Conservation (phyloP, 2,888 invertebrate species). For the Aspidapion aeneum region DNA sequence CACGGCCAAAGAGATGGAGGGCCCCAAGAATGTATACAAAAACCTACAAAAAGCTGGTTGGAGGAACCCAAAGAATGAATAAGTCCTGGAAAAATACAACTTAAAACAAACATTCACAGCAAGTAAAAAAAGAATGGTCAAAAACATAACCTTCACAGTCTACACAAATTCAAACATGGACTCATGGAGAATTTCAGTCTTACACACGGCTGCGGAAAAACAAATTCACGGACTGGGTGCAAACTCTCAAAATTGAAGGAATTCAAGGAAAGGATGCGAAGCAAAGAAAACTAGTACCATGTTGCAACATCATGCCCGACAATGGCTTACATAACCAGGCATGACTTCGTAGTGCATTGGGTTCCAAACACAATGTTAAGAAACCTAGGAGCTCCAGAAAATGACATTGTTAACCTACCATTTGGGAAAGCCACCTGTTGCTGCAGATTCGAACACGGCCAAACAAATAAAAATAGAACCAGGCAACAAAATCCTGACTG, state of each 20-base stretch:
- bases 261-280: constrained; percentile 21
- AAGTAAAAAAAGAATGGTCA: too few relatives aligned
- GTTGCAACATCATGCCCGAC: constrained; percentile 23
- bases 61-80: constrained; percentile 15
- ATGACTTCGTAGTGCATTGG: constrained; percentile 29
- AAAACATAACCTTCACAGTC: constrained; percentile 19
- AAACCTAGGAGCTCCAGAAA: constrained; percentile 14
- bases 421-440: constrained; percentile 10
- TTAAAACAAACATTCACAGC: neutral
- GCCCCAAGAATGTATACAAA: constrained; percentile 6
- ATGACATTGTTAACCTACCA: constrained; percentile 10
- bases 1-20: constrained; percentile 1
- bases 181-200: constrained; percentile 17
- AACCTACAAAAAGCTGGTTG: constrained; percentile 15
- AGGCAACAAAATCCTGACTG: constrained; percentile 16
- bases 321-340: constrained; percentile 22
- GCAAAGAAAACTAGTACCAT: constrained; percentile 27
- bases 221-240: constrained; percentile 21
- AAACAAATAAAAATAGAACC: constrained; percentile 4
- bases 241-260: constrained; percentile 6
- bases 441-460: neutral
- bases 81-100: constrained; percentile 8
- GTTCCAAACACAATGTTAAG: constrained; percentile 15
- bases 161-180: constrained; percentile 17
- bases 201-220: constrained; percentile 27